Conservation (phyloP, 2,797 vertebrate genomes). For the Pantherophis alleghaniensis region DNA sequence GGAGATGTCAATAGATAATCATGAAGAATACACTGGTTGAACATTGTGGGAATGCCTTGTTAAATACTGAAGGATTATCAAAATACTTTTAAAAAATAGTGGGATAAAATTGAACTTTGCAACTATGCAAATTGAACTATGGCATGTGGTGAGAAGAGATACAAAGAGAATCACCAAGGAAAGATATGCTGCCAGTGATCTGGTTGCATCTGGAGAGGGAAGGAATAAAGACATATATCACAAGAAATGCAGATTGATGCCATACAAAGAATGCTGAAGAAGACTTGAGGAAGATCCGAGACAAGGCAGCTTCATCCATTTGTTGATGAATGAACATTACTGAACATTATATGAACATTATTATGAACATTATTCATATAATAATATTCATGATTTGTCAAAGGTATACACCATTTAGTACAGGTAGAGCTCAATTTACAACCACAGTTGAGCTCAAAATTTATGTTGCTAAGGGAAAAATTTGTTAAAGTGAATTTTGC, state of each 20-base stretch:
- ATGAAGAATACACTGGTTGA: not conserved
- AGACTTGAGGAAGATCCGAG: not conserved
- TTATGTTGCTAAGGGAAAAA: not conserved
- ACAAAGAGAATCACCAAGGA: not conserved
- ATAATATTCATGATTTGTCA: not conserved
- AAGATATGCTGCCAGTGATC: not conserved
- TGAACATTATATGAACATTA: not conserved
- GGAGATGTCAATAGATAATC: not conserved
- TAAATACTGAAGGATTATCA: not conserved
- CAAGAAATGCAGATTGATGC: not conserved
- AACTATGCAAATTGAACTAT: not conserved
- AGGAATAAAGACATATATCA: not conserved
- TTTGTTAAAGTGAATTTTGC: not conserved
- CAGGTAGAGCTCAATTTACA: not conserved
- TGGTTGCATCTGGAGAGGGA: not conserved
- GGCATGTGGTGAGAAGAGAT: not conserved
- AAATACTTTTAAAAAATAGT: not conserved
- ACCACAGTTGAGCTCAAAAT: not conserved
- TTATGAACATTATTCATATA: not conserved
- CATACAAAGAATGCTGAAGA: not conserved
- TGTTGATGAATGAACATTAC: not conserved
- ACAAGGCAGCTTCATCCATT: not conserved
- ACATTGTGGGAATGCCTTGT: not conserved
- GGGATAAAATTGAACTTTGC: not conserved
- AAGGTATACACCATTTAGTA: not conserved